Evolutionary conservation across 2,888 invertebrate species (phyloP), one percentile per base, ranked within the genome.

Genomic region (Eilema caniola): DNA sequence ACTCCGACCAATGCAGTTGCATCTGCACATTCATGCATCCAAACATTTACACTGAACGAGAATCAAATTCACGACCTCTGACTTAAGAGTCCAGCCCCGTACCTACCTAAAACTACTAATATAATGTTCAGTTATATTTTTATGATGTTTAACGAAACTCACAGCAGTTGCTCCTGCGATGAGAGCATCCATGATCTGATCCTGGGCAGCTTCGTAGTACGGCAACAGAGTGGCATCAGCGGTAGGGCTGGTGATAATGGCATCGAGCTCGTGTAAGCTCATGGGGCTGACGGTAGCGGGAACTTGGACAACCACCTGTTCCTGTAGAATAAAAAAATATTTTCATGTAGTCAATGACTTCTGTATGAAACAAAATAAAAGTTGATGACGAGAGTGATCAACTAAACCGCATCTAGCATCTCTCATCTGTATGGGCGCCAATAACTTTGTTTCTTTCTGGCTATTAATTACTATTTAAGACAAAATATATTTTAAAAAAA

Each of bases 171-270:
- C 72, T 70, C 90, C 92, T 75, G 81, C 61, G 80, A 83, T 64
- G 41, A 90, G 65, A 31, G 86, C 85, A 0, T 74, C 62, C 87
- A 91, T 89, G 68, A 90, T 79, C n/a, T 82, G 63, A 77, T 92
- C 83, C n/a, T 91, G 83, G 11, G 90, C 92, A 3, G 80, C 72
- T 67, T 89, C 88, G 25, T 92, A 78, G 78, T 86, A 83, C 2
- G 91, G 90, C 2, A 88, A 57, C 2, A 90, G 75, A 7, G 81
- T 85, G 3, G 88, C 83, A 74, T 88, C 78, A 24, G 88, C 89
- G 56, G 67, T 69, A 3, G 92, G 89, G 83, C 87, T 78, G 60
- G 86, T 74, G 25, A 93, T 79, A 41, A 92, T 92, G 0, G 69
- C 71, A 23, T 87, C 83, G 37, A 92, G 77, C 67, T 92, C 86